Evolutionary conservation across 2,113 vertebrate genomes (phyloP), one percentile per base, ranked within the genome.

Genomic region (Alouatta palliata): DNA sequence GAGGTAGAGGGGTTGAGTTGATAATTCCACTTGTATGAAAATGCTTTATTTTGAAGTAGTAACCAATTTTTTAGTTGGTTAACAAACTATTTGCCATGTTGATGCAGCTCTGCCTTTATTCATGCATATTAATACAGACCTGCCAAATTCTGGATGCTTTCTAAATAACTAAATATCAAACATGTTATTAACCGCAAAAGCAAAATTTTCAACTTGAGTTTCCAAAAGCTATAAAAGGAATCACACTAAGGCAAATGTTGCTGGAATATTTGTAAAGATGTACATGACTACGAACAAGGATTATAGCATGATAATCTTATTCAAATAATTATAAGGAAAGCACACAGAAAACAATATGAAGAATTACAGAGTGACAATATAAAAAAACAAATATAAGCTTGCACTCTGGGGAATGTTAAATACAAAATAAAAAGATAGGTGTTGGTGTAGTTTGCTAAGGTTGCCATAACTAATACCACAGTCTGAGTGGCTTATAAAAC

Each of bases 241-340:
- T 77, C 23, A 54, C 1, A 14, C 37, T 49, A 86, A 83, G 11
- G 1, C 19, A 91, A 83, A 80, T 80, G 2, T 71, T 91, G 11
- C 20, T 64, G 21, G 12, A 19, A 0, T 64, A 52, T 76, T 76
- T 90, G 27, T 84, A 86, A 89, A 86, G 19, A 52, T 81, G 27
- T 35, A 30, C 16, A 75, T 71, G 17, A 89, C 3, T 66, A 56
- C 49, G 2, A 37, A 43, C 66, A 6, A 85, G 58, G 47, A 43
- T 45, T 70, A 58, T 58, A 89, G 35, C 30, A 75, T 45, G 35
- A 54, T 54, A 73, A 47, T 85, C 92, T 68, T 86, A 81, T 85
- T 85, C 13, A 84, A 94, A 40, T 14, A 79, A 75, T 35, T 77
- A 66, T 40, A 70, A 87, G 40, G 8, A 43, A 87, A 54, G 4